Conservation (phyloP, 2,113 vertebrate species). For the Hucho hucho region DNA sequence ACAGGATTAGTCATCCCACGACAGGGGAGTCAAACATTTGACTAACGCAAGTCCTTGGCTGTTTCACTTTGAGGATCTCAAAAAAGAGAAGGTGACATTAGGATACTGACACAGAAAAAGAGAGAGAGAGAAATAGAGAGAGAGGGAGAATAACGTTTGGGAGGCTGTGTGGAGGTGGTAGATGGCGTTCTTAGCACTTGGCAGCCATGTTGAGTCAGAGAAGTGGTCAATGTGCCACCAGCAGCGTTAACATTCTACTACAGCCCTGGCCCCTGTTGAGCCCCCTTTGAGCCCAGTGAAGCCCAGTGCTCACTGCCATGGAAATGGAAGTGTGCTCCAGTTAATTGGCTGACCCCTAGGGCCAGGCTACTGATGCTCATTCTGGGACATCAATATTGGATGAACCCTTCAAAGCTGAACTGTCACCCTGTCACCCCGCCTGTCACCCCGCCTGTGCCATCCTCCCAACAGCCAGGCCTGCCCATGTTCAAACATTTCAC, state of each 20-base stretch:
- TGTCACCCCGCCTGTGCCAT: background rate
- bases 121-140: background rate
- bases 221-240: background rate
- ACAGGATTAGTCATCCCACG: too few relatives aligned
- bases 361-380: constrained; percentile 80
- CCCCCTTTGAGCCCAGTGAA: too few relatives aligned
- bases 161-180: background rate
- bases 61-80: too few relatives aligned
- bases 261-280: too few relatives aligned
- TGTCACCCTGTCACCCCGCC: constrained; percentile 38
- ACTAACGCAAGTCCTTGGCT: too few relatives aligned
- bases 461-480: constrained; percentile 3
- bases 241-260: background rate
- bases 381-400: constrained; percentile 86
- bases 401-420: constrained; percentile 69
- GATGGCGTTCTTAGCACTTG: background rate
- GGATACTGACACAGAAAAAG: background rate
- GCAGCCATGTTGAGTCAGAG: background rate
- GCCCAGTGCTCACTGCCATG: constrained; percentile 34
- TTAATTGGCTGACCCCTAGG: constrained; percentile 87
- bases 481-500: background rate
- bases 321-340: constrained; percentile 78
- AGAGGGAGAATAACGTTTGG: background rate
- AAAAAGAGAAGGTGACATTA: background rate
- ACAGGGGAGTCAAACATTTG: too few relatives aligned